These are phyloP conservation scores for Anoura caudifer DNA, from an alignment of 2,113 vertebrate genomes.

Conservation along the genomic window DNA sequence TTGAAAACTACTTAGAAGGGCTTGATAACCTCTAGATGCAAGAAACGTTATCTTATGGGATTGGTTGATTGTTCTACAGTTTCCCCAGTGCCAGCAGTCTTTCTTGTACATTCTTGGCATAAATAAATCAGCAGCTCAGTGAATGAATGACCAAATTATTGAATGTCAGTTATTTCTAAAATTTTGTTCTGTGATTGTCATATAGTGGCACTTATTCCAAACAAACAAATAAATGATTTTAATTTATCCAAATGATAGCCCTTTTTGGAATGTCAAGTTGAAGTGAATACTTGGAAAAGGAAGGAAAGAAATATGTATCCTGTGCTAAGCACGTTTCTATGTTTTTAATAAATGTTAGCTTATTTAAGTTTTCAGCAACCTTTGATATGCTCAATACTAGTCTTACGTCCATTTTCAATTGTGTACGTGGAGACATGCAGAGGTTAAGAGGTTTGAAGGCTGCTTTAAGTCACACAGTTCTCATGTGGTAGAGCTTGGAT, in stretches of 20 bases:
- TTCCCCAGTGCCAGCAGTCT: neutral
- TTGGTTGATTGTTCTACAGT: neutral
- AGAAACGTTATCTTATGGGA: neutral
- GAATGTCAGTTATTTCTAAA: slow-evolving; percentile 14
- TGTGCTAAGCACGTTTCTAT: neutral
- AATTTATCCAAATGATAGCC: neutral
- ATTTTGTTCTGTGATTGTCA: neutral
- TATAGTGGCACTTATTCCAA: neutral
- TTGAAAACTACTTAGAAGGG: neutral
- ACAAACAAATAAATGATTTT: neutral
- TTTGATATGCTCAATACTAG: neutral
- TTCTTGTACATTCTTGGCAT: neutral
- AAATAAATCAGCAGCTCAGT: neutral
- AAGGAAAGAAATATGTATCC: neutral
- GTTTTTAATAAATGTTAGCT: neutral
- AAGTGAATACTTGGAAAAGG: slow-evolving; percentile 2
- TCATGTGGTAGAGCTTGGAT: neutral
- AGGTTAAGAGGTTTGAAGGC: neutral
- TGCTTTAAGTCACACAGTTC: neutral
- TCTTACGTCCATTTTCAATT: neutral
- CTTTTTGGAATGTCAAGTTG: neutral
- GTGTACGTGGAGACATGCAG: neutral
- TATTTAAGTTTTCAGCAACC: neutral
- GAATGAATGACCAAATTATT: neutral
- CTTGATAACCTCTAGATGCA: neutral